Base-by-base conservation (phyloP, 2,797 vertebrate genomes). In the Sebastes iracundus region DNA sequence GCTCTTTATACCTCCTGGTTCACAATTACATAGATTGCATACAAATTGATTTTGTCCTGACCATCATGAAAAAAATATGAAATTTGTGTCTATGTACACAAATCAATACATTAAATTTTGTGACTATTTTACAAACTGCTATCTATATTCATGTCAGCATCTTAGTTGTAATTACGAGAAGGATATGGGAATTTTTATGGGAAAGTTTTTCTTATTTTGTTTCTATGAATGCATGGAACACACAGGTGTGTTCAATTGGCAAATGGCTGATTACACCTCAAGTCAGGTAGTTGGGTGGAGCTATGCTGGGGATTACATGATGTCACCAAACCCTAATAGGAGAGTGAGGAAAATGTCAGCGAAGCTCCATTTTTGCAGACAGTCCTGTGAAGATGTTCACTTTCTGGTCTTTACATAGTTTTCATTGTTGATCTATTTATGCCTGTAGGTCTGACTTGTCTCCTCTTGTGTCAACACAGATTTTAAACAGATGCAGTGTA, bases 401-500 rank as follows among this genome's bases (percentile, higher is more conserved):
- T 38, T 20, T 55, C n/a, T 35, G 6, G 52, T 7, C 59, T 33
- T 55, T 11, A 4, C 10, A 25, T 11, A 1, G 0, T 42, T 62
- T 30, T 9, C 7, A 2, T 11, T 32, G 2, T 23, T 63, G 18
- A 71, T 18, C 3, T 11, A 3, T 23, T 73, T 14, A 59, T 63
- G 13, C 30, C 22, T 64, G 16, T 64, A 16, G 9, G 30, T 78
- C 68, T 87, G 30, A 85, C 25, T n/a, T n/a, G 10, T 62, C 55
- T 55, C 13, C 8, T 62, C 16, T 81, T 58, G 72, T 82, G 30
- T n/a, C n/a, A 5, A 16, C 55, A 32, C 80, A 99, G 98, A 97
- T 67, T 91, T 93, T 20, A n/a, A 81, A 10, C 98, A 99, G 88
- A 97, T 99, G 92, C 98, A 98, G 86, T 99, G 98, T 84, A 96